phyloP scores from a whole-genome alignment of 2,113 vertebrate genomes.

The Coregonus clupeaformis region DNA sequence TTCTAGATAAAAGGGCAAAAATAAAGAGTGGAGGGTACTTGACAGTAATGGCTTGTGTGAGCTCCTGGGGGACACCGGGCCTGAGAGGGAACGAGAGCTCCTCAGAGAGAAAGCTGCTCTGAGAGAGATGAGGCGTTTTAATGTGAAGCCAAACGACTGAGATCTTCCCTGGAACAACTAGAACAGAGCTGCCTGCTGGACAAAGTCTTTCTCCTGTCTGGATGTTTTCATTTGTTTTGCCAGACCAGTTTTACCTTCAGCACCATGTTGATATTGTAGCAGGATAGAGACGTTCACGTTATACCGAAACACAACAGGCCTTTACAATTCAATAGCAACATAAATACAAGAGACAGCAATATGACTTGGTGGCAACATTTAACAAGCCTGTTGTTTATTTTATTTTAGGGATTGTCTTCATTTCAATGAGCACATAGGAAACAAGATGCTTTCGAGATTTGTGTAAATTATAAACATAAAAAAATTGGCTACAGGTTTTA shows the following conservation, averaged over 20 bases:
- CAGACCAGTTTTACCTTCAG: background rate
- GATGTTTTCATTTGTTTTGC: constrained; percentile 47
- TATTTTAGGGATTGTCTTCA: background rate
- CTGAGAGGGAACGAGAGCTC: constrained; percentile 50
- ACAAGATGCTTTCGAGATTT: background rate
- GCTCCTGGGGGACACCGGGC: constrained; percentile 85
- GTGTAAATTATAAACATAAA: background rate
- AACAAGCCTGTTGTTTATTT: background rate
- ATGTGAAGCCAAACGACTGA: constrained; percentile 79
- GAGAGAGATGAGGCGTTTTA: constrained; percentile 86
- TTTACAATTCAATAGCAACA: too few species aligned
- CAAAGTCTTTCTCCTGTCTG: constrained; percentile 71
- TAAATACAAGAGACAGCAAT: background rate
- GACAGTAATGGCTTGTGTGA: constrained; percentile 98
- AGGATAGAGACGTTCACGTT: background rate
- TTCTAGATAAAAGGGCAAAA: constrained; percentile 99
- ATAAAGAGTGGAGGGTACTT: constrained; percentile 97
- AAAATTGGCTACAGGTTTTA: too few species aligned
- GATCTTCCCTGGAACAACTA: constrained; percentile 62
- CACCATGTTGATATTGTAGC: background rate
- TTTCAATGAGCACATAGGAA: background rate
- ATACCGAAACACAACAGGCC: background rate
- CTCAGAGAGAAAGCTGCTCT: constrained; percentile 64
- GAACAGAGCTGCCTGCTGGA: constrained; percentile 46
- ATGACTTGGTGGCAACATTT: background rate